These are phyloP conservation scores for Eretmochelys imbricata DNA, from an alignment of 2,113 vertebrate genomes.

Conservation along the genomic window DNA sequence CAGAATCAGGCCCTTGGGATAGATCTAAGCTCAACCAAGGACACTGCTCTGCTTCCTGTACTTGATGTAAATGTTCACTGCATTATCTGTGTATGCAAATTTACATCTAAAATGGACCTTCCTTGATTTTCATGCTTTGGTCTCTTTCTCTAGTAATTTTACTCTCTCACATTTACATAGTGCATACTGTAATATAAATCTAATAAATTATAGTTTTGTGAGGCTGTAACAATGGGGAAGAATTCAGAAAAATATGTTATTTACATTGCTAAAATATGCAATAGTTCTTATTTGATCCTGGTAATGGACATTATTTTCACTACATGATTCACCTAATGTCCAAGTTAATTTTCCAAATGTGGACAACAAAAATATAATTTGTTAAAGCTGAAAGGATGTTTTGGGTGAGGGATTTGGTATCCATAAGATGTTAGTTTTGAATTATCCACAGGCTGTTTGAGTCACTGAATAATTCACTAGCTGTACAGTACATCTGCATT, in stretches of 20 bases:
- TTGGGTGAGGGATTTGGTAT: background rate
- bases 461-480: constrained; percentile 57
- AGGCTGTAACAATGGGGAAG: constrained; percentile 28
- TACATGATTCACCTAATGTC: background rate
- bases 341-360: background rate
- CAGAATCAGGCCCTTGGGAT: background rate
- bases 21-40: background rate
- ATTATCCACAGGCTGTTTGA: constrained; percentile 58
- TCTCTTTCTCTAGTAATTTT: constrained; percentile 48
- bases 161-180: background rate
- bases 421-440: constrained; percentile 37
- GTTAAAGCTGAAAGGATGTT: constrained; percentile 18
- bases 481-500: background rate
- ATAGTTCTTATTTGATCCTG: constrained; percentile 11
- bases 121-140: background rate
- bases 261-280: background rate
- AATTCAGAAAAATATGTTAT: constrained; percentile 3
- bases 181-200: background rate
- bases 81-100: constrained; percentile 30
- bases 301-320: background rate
- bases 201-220: constrained; percentile 33
- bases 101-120: constrained; percentile 46
- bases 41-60: constrained; percentile 21
- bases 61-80: constrained; percentile 25
- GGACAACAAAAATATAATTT: background rate